Evolutionary conservation across 2,113 vertebrate species (phyloP).

Genomic region (Oreochromis spilurus): DNA sequence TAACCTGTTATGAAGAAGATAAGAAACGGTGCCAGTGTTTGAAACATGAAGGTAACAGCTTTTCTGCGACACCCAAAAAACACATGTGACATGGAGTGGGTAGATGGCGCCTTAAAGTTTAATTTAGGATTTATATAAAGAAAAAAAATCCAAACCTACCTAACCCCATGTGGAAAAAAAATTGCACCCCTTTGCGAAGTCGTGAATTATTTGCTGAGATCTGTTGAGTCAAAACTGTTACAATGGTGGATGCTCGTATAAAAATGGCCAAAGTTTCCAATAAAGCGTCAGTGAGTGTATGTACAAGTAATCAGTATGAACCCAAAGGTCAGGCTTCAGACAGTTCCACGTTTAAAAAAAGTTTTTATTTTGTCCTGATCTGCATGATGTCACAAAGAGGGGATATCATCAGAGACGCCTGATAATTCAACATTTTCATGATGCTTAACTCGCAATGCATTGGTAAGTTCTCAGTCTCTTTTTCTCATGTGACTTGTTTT

Average conservation of each 20-base stretch:
- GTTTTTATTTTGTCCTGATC: accelerated
- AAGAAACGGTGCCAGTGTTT: background rate
- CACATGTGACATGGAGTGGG: background rate
- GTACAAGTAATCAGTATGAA: background rate
- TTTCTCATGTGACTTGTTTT: background rate
- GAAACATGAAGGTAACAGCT: background rate
- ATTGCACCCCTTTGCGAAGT: background rate
- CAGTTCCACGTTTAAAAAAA: background rate
- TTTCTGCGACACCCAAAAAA: background rate
- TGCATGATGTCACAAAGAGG: background rate
- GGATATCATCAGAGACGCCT: background rate
- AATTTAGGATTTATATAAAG: background rate
- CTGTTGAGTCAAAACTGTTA: background rate
- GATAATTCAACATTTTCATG: background rate
- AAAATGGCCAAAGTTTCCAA: background rate
- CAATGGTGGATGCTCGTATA: background rate
- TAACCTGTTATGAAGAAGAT: background rate
- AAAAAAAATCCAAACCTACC: background rate
- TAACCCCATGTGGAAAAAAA: background rate
- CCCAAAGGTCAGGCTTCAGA: background rate
- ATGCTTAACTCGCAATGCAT: background rate
- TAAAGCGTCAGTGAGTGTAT: background rate
- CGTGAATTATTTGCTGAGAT: background rate
- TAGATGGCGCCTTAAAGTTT: background rate
- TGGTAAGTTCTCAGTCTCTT: background rate